phyloP scores from a whole-genome alignment of 2,113 vertebrate genomes.

The Heterotilapia buettikoferi region DNA sequence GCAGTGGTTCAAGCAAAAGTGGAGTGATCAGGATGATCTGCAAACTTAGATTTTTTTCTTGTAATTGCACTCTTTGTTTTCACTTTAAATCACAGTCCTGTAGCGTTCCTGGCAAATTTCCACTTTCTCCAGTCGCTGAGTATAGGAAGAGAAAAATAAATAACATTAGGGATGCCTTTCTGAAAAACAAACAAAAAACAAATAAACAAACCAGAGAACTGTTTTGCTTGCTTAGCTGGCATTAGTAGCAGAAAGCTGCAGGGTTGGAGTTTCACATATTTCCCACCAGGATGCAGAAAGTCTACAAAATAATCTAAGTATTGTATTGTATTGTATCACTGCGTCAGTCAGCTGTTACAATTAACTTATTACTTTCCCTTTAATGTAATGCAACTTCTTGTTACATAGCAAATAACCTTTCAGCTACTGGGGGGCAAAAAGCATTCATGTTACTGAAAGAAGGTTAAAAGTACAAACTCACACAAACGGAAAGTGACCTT shows the following conservation, averaged over 20 bases:
- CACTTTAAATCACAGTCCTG: background rate
- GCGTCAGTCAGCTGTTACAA: background rate
- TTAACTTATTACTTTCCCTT: fast-evolving
- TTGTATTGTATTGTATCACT: background rate
- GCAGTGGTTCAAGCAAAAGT: background rate
- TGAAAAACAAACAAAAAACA: background rate
- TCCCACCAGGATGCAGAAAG: fast-evolving
- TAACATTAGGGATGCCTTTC: background rate
- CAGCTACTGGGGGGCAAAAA: background rate
- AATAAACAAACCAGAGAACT: fast-evolving
- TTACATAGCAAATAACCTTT: background rate
- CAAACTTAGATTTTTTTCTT: fast-evolving
- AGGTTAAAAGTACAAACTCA: background rate
- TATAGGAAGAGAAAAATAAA: background rate
- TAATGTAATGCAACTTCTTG: background rate
- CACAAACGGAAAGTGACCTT: background rate
- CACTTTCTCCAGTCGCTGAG: background rate
- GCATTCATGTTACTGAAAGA: background rate
- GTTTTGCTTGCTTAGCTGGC: background rate
- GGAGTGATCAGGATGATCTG: background rate
- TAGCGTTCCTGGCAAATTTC: fast-evolving
- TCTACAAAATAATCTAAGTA: background rate
- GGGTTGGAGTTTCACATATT: fast-evolving
- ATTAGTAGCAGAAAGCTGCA: background rate
- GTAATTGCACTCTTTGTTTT: background rate